phyloP scores from a whole-genome alignment of 2,888 invertebrate genomes.

The Brenthis hecate region DNA sequence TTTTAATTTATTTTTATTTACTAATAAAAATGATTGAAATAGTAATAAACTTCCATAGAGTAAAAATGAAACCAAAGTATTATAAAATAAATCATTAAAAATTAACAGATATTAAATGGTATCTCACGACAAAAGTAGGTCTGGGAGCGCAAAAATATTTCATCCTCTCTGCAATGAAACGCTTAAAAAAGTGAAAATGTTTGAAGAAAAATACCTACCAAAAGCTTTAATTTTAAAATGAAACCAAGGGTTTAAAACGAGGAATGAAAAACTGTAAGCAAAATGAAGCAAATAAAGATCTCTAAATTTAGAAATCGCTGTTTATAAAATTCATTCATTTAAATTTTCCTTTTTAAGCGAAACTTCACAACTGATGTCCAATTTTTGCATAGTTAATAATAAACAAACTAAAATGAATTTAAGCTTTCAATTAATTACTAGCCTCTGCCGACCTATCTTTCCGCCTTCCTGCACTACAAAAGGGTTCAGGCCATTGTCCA shows the following conservation, averaged over 20 bases:
- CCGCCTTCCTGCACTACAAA: no score
- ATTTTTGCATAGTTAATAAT: no score
- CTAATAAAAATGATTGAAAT: not conserved
- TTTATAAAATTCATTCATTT: slow-evolving; percentile 2
- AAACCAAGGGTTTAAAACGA: slow-evolving; percentile 10
- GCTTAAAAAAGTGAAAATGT: slow-evolving; percentile 4
- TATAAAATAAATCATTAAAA: slow-evolving; percentile 5
- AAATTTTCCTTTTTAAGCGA: not conserved
- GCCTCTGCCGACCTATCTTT: no score
- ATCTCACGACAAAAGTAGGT: slow-evolving; percentile 12
- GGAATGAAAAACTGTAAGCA: slow-evolving; percentile 11
- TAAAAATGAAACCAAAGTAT: not conserved
- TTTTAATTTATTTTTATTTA: no score
- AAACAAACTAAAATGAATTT: no score
- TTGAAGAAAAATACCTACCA: slow-evolving; percentile 4
- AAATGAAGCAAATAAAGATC: slow-evolving; percentile 19
- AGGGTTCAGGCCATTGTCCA: no score
- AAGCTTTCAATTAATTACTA: no score
- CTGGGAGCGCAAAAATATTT: slow-evolving; percentile 9
- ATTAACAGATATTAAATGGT: slow-evolving; percentile 3
- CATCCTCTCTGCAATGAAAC: slow-evolving; percentile 13
- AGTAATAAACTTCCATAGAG: not conserved
- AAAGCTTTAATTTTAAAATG: slow-evolving; percentile 17
- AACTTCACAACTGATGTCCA: no score
- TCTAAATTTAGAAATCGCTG: not conserved